A percentile compares a stretch with the other conserved stretches of the same genome.
Evolutionary conservation across 2,888 invertebrate species (phyloP).

Genomic region (Cheiracanthium punctorium): DNA sequence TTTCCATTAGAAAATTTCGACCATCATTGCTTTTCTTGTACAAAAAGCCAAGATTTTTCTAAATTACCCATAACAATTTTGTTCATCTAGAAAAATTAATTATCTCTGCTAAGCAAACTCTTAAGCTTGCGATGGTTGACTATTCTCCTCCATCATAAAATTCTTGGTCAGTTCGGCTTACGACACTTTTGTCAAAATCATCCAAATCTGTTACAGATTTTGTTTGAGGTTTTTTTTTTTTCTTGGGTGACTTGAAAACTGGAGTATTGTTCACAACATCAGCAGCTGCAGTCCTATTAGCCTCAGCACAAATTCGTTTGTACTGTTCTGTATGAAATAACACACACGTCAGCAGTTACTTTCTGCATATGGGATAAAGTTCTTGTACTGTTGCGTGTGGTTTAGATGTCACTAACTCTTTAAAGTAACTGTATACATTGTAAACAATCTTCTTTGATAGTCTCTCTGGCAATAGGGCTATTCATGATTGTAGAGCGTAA

Average conservation of each 20-base stretch:
- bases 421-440: too few species aligned
- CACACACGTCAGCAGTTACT: not conserved
- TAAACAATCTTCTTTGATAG: too few species aligned
- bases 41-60: slow-evolving; percentile 1
- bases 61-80: not conserved
- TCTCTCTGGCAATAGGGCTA: too few species aligned
- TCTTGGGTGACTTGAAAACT: not conserved
- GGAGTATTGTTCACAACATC: not conserved
- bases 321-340: slow-evolving; percentile 2
- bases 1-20: slow-evolving; percentile 5
- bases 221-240: not conserved
- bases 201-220: slow-evolving; percentile 14
- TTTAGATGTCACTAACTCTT: not conserved
- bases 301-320: slow-evolving; percentile 21
- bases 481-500: too few species aligned
- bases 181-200: slow-evolving; percentile 2
- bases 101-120: not conserved
- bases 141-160: not conserved
- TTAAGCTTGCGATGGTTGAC: not conserved
- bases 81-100: not conserved
- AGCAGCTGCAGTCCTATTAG: not conserved
- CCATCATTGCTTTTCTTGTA: slow-evolving; percentile 12
- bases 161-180: not conserved
- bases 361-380: not conserved
- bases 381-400: slow-evolving; percentile 15